Percentiles rank a stretch among this genome's conserved stretches.
Evolutionary conservation across 2,797 vertebrate genomes (phyloP).

Genomic region (Anguilla obscura): DNA sequence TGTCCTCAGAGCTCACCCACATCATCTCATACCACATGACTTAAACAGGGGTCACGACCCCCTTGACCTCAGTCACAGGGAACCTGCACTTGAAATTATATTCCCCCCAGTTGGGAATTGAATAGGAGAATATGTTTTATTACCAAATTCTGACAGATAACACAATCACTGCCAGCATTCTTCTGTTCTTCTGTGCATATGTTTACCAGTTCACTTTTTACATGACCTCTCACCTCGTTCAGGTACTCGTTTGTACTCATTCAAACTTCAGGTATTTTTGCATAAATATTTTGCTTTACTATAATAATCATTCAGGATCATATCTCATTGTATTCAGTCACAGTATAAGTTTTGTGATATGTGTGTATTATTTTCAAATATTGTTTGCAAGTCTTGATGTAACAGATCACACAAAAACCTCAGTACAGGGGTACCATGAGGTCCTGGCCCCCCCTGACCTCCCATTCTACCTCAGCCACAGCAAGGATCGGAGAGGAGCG

Average conservation of each 20-base stretch:
- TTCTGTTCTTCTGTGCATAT: slow-evolving; percentile 15
- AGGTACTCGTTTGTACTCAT: slow-evolving; percentile 58
- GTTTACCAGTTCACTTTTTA: slow-evolving; percentile 32
- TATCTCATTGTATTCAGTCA: slow-evolving; percentile 67
- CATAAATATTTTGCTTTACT: slow-evolving; percentile 33
- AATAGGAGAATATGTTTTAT: neutral
- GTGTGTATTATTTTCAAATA: slow-evolving; percentile 62
- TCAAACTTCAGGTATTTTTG: slow-evolving; percentile 68
- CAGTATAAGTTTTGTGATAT: slow-evolving; percentile 67
- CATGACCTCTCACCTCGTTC: slow-evolving; percentile 31
- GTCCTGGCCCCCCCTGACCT: slow-evolving; percentile 54
- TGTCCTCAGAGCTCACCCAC: slow-evolving; percentile 53
- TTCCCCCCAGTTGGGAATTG: neutral
- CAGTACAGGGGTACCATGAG: slow-evolving; percentile 49
- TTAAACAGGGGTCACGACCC: slow-evolving; percentile 51
- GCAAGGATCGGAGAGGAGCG: slow-evolving; percentile 43
- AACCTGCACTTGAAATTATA: slow-evolving; percentile 22
- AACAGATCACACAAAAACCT: slow-evolving; percentile 69
- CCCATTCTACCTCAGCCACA: slow-evolving; percentile 73
- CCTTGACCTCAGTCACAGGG: slow-evolving; percentile 30
- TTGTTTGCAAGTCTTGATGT: slow-evolving; percentile 6
- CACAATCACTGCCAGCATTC: slow-evolving; percentile 14
- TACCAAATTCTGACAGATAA: slow-evolving; percentile 19
- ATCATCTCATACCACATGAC: slow-evolving; percentile 52
- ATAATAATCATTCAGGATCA: slow-evolving; percentile 72